These are phyloP conservation scores for Oreochromis tanganicae DNA, from an alignment of 2,113 vertebrate genomes.

Conservation along the genomic window DNA sequence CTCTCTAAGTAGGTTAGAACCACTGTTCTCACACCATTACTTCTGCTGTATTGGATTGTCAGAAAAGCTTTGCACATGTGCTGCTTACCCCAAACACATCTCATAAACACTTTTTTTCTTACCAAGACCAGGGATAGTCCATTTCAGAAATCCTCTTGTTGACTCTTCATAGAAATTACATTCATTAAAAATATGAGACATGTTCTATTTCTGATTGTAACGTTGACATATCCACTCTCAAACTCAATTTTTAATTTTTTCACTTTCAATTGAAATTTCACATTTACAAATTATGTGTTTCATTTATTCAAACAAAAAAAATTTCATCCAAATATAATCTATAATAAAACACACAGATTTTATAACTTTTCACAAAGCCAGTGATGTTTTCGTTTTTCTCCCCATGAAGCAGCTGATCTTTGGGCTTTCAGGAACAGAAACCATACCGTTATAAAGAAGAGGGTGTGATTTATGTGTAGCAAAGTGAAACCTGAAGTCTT, in stretches of 20 bases:
- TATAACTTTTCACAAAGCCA: not conserved
- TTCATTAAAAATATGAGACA: not conserved
- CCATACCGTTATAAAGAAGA: not conserved
- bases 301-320: not conserved
- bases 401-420: not conserved
- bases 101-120: not conserved
- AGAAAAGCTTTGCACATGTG: not conserved
- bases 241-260: rapidly evolving
- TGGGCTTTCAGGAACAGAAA: not conserved
- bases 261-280: not conserved
- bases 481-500: not conserved
- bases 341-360: not conserved
- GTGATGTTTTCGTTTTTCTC: not conserved
- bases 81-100: not conserved
- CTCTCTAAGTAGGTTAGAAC: conserved; percentile 31
- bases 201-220: not conserved
- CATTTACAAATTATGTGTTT: not conserved
- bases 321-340: not conserved
- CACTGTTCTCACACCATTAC: conserved; percentile 8
- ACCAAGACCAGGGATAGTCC: not conserved
- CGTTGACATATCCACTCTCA: not conserved
- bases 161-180: not conserved
- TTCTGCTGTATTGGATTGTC: not conserved
- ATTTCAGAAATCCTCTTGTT: not conserved
- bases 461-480: not conserved